These are phyloP conservation scores for Ptycholaimellus sp. DNA, from an alignment of 2,888 invertebrate genomes.

Conservation along the genomic window DNA sequence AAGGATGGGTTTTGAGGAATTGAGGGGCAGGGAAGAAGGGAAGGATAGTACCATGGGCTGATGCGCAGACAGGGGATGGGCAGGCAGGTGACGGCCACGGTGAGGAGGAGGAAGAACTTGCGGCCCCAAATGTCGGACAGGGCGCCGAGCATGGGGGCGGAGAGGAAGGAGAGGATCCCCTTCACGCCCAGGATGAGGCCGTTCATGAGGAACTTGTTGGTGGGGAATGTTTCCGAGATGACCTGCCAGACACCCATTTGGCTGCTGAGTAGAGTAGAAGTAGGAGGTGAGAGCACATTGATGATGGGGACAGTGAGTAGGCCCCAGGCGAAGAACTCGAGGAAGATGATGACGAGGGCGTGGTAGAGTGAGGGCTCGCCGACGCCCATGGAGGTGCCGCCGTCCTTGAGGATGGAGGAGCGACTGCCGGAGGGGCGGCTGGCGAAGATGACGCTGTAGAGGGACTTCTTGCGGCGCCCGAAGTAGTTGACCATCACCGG, in stretches of 20 bases:
- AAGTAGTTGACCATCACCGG: too few species aligned
- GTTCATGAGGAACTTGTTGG: constrained; percentile 97
- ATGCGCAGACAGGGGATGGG: constrained; percentile 96
- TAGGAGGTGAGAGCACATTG: too few species aligned
- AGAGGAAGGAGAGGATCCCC: constrained; percentile 85
- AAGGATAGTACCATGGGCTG: constrained; percentile 53
- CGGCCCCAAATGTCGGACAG: constrained; percentile 94
- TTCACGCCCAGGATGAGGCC: constrained; percentile 95
- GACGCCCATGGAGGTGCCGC: constrained; percentile 25
- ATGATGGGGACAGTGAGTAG: constrained; percentile 92
- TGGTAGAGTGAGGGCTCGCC: constrained; percentile 90
- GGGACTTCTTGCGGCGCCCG: not conserved
- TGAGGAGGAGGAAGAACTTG: constrained; percentile 76
- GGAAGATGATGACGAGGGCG: constrained; percentile 91
- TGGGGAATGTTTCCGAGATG: constrained; percentile 85
- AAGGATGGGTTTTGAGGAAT: not conserved
- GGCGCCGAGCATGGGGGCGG: constrained; percentile 86
- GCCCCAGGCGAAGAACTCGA: constrained; percentile 99
- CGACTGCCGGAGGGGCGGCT: not conserved
- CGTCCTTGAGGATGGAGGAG: not conserved
- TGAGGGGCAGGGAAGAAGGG: too few species aligned
- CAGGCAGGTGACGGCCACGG: constrained; percentile 61
- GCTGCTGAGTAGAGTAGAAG: too few species aligned
- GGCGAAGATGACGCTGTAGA: constrained; percentile 1
- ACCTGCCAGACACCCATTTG: constrained; percentile 35